phyloP scores from a whole-genome alignment of 2,888 invertebrate genomes.

The Branchellion lobata region DNA sequence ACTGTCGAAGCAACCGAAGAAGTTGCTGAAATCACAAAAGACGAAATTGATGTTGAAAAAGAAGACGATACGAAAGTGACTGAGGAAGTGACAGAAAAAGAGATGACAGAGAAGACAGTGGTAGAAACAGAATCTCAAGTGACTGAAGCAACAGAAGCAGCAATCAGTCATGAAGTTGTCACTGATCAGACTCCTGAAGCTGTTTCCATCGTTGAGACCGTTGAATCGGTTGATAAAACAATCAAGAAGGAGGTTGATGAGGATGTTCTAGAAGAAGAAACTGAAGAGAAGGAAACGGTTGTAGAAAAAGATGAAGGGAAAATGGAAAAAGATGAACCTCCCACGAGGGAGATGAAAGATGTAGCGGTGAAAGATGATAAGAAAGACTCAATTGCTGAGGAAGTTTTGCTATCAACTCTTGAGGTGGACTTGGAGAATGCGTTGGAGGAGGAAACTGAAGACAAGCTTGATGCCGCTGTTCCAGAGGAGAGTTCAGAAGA shows the following conservation, averaged over 20 bases:
- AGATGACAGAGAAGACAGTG: neutral
- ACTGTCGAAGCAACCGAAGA: neutral
- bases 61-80: neutral
- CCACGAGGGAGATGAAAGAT: too few relatives aligned
- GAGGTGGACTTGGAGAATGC: too few relatives aligned
- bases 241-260: neutral
- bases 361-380: too few relatives aligned
- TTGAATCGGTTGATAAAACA: constrained; percentile 1
- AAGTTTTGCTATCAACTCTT: too few relatives aligned
- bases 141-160: neutral
- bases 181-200: neutral
- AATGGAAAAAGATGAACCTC: too few relatives aligned
- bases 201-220: neutral
- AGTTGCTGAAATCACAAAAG: neutral
- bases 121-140: neutral
- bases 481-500: too few relatives aligned
- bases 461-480: too few relatives aligned
- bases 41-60: too few relatives aligned
- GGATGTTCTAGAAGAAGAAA: neutral
- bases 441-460: too few relatives aligned
- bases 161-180: neutral
- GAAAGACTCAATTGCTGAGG: too few relatives aligned
- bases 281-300: too few relatives aligned
- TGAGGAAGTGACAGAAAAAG: constrained; percentile 6
- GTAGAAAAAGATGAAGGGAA: too few relatives aligned